Evolutionary conservation across 2,797 vertebrate species (phyloP).

Genomic region (Acomys russatus): DNA sequence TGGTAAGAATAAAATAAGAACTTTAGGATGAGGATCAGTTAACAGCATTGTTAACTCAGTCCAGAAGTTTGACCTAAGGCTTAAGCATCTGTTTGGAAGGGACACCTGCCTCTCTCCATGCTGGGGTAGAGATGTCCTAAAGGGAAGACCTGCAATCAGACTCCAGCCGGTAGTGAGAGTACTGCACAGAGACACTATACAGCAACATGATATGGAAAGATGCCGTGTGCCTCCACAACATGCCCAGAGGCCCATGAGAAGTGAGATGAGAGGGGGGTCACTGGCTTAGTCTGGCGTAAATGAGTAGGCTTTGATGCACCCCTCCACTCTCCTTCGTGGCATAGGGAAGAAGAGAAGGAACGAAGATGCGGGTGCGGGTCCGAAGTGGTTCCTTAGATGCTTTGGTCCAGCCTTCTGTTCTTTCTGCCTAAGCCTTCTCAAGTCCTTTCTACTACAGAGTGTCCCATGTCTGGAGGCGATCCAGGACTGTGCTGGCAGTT

Average conservation of each 20-base stretch:
- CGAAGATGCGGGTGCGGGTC: background rate
- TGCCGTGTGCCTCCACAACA: background rate
- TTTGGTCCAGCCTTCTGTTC: background rate
- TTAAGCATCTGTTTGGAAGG: too few species aligned
- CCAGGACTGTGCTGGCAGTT: background rate
- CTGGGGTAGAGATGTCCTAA: accelerated
- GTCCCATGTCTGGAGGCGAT: background rate
- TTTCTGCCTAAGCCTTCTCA: background rate
- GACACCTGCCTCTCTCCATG: accelerated
- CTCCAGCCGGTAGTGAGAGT: background rate
- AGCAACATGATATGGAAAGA: background rate
- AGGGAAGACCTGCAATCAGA: background rate
- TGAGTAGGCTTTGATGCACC: too few species aligned
- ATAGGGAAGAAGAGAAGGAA: accelerated
- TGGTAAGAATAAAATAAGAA: background rate
- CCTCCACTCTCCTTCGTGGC: background rate
- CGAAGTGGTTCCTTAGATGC: background rate
- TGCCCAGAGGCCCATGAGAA: accelerated
- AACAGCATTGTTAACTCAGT: background rate
- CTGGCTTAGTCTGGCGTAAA: too few species aligned
- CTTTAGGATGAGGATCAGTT: background rate
- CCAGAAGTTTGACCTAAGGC: background rate
- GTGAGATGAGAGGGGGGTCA: accelerated
- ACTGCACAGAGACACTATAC: background rate
- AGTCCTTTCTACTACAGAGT: background rate